phyloP scores from a whole-genome alignment of 2,888 invertebrate species.

The Sarcophaga variegata region DNA sequence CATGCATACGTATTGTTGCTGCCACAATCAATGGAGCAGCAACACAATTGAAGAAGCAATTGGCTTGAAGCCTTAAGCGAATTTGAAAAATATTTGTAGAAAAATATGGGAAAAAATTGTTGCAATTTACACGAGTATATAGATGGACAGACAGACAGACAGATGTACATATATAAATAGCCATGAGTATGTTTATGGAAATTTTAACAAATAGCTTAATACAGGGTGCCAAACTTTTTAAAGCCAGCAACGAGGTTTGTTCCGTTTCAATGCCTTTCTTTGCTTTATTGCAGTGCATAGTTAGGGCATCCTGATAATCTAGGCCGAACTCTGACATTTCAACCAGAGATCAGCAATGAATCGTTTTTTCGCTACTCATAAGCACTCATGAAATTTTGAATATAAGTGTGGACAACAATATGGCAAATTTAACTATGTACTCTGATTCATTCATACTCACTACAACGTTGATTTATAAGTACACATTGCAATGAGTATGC shows the following conservation, averaged over 20 bases:
- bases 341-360: too few relatives aligned
- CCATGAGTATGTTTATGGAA: background rate
- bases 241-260: background rate
- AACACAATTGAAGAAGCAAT: conserved; percentile 3
- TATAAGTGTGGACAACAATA: too few relatives aligned
- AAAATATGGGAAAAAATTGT: background rate
- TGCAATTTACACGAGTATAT: conserved; percentile 5
- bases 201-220: background rate
- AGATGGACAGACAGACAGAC: background rate
- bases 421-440: too few relatives aligned
- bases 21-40: conserved; percentile 42
- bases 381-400: too few relatives aligned
- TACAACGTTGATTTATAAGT: too few relatives aligned
- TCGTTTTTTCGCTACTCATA: too few relatives aligned
- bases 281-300: too few relatives aligned
- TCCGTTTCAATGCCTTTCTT: too few relatives aligned
- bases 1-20: background rate
- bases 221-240: background rate
- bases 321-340: too few relatives aligned
- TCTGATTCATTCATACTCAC: too few relatives aligned
- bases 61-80: conserved; percentile 23
- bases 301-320: too few relatives aligned
- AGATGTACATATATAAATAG: background rate
- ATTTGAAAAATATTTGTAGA: background rate
- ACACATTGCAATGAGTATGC: too few relatives aligned